These are phyloP conservation scores for Drosophila nasuta DNA, from an alignment of 1,140 invertebrate genomes.

Conservation along the genomic window DNA sequence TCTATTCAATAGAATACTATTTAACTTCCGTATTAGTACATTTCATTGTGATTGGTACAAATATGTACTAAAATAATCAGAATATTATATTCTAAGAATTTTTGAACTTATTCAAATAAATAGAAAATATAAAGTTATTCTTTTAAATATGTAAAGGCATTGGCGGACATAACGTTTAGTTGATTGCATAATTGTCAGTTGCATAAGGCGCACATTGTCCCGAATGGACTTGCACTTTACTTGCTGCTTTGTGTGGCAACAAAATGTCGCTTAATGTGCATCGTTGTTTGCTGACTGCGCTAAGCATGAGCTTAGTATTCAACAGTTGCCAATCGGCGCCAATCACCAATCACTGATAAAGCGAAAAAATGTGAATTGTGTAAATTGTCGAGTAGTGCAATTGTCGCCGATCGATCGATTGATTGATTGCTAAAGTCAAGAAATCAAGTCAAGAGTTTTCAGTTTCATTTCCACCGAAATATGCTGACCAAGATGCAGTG, in stretches of 20 bases:
- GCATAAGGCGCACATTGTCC: too few species aligned
- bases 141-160: too few species aligned
- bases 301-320: neutral
- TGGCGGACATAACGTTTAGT: too few species aligned
- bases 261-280: conserved; percentile 25
- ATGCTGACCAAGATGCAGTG: conserved; percentile 41
- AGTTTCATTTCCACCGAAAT: conserved; percentile 17
- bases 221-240: conserved; percentile 42
- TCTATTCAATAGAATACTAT: too few species aligned
- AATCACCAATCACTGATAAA: conserved; percentile 40
- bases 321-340: neutral
- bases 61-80: too few species aligned
- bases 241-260: neutral
- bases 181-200: too few species aligned
- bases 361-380: conserved; percentile 18
- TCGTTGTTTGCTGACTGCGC: conserved; percentile 17
- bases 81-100: too few species aligned
- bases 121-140: too few species aligned
- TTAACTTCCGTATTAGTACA: too few species aligned
- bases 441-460: conserved; percentile 15
- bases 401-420: neutral
- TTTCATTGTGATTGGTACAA: too few species aligned
- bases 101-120: too few species aligned
- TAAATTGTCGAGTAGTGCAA: conserved; percentile 26
- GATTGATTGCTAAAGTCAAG: neutral